These are phyloP conservation scores for Pteruthius melanotis DNA, from an alignment of 2,113 vertebrate genomes.

Conservation along the genomic window DNA sequence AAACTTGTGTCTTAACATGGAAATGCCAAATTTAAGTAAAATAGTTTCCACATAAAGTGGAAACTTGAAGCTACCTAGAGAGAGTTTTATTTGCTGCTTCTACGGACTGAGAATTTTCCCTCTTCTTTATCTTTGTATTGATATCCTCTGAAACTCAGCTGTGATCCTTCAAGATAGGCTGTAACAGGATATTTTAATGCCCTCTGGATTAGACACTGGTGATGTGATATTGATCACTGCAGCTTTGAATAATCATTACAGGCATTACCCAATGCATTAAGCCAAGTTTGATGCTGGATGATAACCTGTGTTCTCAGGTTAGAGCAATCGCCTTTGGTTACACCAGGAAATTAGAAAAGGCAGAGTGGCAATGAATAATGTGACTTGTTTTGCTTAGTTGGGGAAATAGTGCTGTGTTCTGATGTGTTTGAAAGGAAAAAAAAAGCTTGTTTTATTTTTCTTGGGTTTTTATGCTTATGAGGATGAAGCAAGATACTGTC, in stretches of 20 bases:
- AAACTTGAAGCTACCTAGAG: background rate
- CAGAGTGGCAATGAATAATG: background rate
- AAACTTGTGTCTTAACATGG: background rate
- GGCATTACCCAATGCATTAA: background rate
- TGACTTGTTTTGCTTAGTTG: background rate
- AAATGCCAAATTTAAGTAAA: background rate
- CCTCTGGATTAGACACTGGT: background rate
- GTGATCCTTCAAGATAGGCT: background rate
- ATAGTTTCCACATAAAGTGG: background rate
- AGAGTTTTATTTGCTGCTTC: background rate
- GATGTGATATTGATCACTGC: background rate
- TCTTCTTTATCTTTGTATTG: background rate
- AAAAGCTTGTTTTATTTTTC: background rate
- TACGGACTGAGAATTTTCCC: accelerated
- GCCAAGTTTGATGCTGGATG: background rate
- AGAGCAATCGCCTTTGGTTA: background rate
- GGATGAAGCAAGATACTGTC: background rate
- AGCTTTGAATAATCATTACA: background rate
- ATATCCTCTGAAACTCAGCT: background rate
- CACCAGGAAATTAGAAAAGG: background rate
- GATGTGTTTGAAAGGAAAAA: background rate
- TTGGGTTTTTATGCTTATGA: background rate
- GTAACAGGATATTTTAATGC: background rate
- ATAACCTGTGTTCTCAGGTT: background rate
- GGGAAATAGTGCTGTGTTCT: background rate